Evolutionary conservation across 2,888 invertebrate species (phyloP).

Genomic region (Hirtodrosophila alboralis): DNA sequence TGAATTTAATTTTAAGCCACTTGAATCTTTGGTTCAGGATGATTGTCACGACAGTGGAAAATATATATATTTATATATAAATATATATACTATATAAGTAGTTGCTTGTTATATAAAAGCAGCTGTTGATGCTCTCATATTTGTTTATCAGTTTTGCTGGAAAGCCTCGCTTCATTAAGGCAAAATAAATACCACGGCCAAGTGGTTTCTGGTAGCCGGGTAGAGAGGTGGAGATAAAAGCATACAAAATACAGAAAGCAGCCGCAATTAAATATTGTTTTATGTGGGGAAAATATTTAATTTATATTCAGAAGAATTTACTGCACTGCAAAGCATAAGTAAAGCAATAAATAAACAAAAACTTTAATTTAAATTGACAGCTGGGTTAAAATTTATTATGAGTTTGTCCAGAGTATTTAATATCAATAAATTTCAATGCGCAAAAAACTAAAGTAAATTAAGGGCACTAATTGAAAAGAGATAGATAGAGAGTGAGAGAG

Average conservation of each 20-base stretch:
- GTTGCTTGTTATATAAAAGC: conserved; percentile 19
- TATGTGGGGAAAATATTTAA: conserved; percentile 46
- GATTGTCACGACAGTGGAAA: conserved; percentile 23
- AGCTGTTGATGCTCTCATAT: conserved; percentile 71
- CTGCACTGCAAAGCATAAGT: conserved; percentile 17
- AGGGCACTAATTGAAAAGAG: neutral
- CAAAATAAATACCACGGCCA: conserved; percentile 72
- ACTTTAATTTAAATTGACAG: conserved; percentile 59
- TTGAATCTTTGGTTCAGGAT: conserved; percentile 20
- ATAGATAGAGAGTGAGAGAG: too few relatives aligned
- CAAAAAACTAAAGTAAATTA: conserved; percentile 6
- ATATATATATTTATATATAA: too few relatives aligned
- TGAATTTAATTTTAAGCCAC: conserved; percentile 29
- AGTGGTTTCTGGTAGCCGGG: conserved; percentile 59
- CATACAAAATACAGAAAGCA: neutral
- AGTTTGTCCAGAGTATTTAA: conserved; percentile 32
- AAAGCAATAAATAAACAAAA: conserved; percentile 52
- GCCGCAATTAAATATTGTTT: conserved; percentile 54
- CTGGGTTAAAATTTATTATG: conserved; percentile 44
- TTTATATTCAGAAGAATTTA: conserved; percentile 35
- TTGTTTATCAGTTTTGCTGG: conserved; percentile 69
- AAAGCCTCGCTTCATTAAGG: conserved; percentile 67
- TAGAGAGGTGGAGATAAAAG: conserved; percentile 32
- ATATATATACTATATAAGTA: too few relatives aligned
- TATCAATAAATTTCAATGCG: conserved; percentile 37